Base-by-base conservation (phyloP, 1,140 invertebrate species). In the Leguminivora glycinivorella region DNA sequence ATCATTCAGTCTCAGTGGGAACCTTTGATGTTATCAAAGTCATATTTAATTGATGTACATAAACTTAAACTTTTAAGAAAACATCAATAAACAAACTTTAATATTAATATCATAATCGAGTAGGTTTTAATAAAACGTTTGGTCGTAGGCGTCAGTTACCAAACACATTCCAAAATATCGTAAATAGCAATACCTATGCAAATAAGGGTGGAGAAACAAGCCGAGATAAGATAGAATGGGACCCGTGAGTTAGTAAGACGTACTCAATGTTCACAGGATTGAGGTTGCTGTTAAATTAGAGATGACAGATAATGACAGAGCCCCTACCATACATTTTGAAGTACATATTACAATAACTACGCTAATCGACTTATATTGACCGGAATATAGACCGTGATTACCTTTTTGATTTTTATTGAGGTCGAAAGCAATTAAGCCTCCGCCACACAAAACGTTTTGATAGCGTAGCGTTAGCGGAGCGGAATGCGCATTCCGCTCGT, bases 111-210 rank as follows among this genome's bases (percentile, higher is more conserved):
- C 25, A 63, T 63, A 25, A 60, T 29, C 14, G 29, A 31, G 58
- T 63, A 63, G 56, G 24, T 60, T 29, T 60, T 60, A 60, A 29
- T 34, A 40, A 43, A 52, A 52, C 10, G n/a, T 22, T 22, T 12
- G 29, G 9, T n/a, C 24, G 83, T 84, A 70, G 84, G 83, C 79
- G 84, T 80, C 67, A 68, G 76, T 80, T 82, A 73, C 76, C 79
- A 81, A 87, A 86, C 74, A 71, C 67, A 73, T 75, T 72, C 70
- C 58, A 76, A 70, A 71, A 78, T 70, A 68, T 40, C 40, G 66
- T 29, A 78, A 73, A 74, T 69, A 76, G 77, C 72, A 63, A 63
- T 76, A 19, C 56, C 25, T 78, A 87, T 85, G 83, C 75, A 80
- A 87, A 87, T 83, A 74, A 40, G 71, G 70, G 70, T 72, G 72